Base-by-base conservation (phyloP, 2,113 vertebrate species). In the Climacteris rufus region DNA sequence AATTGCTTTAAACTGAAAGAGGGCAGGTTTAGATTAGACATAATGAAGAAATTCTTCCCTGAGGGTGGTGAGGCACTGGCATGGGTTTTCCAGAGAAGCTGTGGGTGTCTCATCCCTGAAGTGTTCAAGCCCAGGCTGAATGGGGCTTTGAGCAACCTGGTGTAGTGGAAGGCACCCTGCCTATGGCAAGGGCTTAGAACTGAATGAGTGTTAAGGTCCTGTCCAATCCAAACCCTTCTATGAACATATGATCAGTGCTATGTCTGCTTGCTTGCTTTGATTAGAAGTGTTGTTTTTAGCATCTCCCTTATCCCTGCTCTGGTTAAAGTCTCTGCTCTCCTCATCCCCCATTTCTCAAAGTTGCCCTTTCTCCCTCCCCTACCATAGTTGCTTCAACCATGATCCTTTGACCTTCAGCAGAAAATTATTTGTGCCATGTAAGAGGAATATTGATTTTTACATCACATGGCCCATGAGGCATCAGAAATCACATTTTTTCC, bases 361-460 rank as follows among this genome's bases (percentile, higher is more conserved):
- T 75, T 88, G 83, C 54, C 61, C 45, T 89, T 85, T 64, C 16
- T 10, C 21, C 8, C 3, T 63, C n/a, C 31, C 19, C 45, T n/a
- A 0, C 68, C 23, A 0, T 24, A 56, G 52, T 15, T 45, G 64
- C 64, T 92, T 80, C 53, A 85, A 28, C 33, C 35, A 10, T 22
- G 42, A 52, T 56, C 54, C 54, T 81, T 63, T 37, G 69, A 81
- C 93, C 71, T 77, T 93, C 54, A 76, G 65, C 56, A 71, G 76
- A 60, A 87, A 75, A 37, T 57, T 11, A 80, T 89, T 92, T 68
- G 76, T 92, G 42, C 74, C 30, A 4, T 61, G 22, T 66, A 83
- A 93, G 76, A 68, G 22, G n/a, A 93, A n/a, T 78, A 81, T 89
- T 83, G 89, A 95, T 95, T 91, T 96, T 80, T 82, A 66, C 22